phyloP scores from a whole-genome alignment of 2,888 invertebrate species.

The Adelphocoris suturalis region DNA sequence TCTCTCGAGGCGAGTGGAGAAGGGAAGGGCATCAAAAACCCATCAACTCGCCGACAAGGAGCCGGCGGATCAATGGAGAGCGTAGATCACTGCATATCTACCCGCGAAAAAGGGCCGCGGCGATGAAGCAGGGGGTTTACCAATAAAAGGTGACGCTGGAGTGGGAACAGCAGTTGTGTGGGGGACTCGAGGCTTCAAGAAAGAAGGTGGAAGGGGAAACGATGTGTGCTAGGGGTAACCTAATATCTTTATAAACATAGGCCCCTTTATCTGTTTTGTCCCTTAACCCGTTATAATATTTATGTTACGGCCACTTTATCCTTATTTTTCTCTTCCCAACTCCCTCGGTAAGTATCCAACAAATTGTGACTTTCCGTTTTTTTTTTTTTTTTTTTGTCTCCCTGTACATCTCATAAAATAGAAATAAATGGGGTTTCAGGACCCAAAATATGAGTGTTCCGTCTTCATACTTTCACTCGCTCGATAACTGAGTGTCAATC shows the following conservation, averaged over 20 bases:
- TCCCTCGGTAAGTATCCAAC: not conserved
- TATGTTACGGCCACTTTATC: slow-evolving; percentile 61
- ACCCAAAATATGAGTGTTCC: not conserved
- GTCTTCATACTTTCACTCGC: not conserved
- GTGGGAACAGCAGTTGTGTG: slow-evolving; percentile 25
- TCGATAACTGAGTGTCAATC: not conserved
- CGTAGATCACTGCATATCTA: slow-evolving; percentile 62
- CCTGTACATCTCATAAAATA: not conserved
- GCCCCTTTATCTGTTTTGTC: slow-evolving; percentile 56
- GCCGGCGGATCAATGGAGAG: slow-evolving; percentile 52
- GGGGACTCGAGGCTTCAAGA: not conserved
- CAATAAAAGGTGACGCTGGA: slow-evolving; percentile 42
- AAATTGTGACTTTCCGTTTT: slow-evolving; percentile 47
- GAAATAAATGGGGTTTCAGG: not conserved
- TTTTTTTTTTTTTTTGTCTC: not conserved
- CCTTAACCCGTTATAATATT: slow-evolving; percentile 66
- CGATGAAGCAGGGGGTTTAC: slow-evolving; percentile 28
- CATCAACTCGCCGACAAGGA: slow-evolving; percentile 40
- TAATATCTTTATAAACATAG: slow-evolving; percentile 68
- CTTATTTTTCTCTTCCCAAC: slow-evolving; percentile 56
- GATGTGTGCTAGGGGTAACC: slow-evolving; percentile 55
- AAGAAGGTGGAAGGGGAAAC: slow-evolving; percentile 22
- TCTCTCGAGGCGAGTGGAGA: not conserved
- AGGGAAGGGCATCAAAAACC: slow-evolving; percentile 58
- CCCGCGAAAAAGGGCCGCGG: not conserved